phyloP scores from a whole-genome alignment of 1,140 invertebrate species.

The Tetramorium simillimum region DNA sequence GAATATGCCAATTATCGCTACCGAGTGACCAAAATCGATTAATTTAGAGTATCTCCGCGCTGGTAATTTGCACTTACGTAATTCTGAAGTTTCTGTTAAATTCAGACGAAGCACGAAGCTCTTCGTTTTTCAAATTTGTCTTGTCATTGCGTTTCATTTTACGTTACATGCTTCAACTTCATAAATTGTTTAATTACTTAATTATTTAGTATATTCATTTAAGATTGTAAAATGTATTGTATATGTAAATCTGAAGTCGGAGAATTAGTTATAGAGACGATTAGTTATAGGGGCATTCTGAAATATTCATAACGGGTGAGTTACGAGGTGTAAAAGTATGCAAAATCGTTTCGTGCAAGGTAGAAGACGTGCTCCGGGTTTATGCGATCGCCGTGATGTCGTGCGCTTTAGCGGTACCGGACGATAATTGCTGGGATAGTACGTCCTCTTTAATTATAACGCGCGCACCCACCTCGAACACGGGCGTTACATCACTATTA shows the following conservation, averaged over 20 bases:
- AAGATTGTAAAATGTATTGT: neutral
- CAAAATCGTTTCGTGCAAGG: conserved; percentile 44
- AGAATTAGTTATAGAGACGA: neutral
- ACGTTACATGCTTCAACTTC: neutral
- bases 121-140: neutral
- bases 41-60: conserved; percentile 11
- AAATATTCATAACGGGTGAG: conserved; percentile 50
- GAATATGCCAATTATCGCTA: conserved; percentile 71
- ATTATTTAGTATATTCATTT: neutral
- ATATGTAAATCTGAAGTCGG: conserved; percentile 11
- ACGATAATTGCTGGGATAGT: conserved; percentile 56
- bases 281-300: conserved; percentile 19
- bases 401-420: conserved; percentile 52
- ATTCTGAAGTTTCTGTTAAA: neutral
- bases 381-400: conserved; percentile 51
- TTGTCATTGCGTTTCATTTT: neutral
- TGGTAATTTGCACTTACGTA: neutral
- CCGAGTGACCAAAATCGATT: conserved; percentile 26
- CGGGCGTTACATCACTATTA: conserved; percentile 62
- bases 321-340: conserved; percentile 51
- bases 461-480: conserved; percentile 58
- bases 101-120: neutral
- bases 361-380: conserved; percentile 38
- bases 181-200: neutral
- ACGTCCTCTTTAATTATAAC: conserved; percentile 70